phyloP scores from a whole-genome alignment of 2,888 invertebrate species.

The Argyresthia albistria region DNA sequence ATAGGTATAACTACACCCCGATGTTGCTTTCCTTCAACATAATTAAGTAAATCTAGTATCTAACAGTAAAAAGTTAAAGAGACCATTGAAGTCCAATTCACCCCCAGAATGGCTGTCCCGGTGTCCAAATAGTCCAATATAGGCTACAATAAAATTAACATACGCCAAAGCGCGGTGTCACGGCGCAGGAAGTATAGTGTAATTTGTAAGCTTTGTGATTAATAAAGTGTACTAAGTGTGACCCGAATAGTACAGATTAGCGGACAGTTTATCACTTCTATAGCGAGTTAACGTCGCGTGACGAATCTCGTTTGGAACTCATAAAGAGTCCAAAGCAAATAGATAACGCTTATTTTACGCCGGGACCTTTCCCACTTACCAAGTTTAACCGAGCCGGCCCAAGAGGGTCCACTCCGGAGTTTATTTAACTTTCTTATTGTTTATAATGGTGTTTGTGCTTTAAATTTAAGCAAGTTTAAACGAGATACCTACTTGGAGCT shows the following conservation, averaged over 20 bases:
- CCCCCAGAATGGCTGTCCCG: conserved; percentile 51
- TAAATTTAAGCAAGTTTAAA: conserved; percentile 14
- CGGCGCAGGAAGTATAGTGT: conserved; percentile 65
- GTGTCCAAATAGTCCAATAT: conserved; percentile 56
- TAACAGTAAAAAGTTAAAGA: too few relatives aligned
- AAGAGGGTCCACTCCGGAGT: conserved; percentile 50
- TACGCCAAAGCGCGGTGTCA: conserved; percentile 60
- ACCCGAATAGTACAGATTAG: conserved; percentile 72
- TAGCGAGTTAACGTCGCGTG: conserved; percentile 70
- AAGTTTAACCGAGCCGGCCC: conserved; percentile 42
- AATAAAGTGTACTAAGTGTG: conserved; percentile 72
- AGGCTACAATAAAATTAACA: conserved; percentile 66
- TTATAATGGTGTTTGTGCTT: conserved; percentile 60
- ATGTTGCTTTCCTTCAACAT: too few relatives aligned
- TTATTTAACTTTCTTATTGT: conserved; percentile 58
- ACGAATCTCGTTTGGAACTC: conserved; percentile 71
- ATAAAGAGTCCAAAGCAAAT: conserved; percentile 72
- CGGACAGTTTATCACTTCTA: conserved; percentile 71
- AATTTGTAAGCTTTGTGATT: conserved; percentile 73
- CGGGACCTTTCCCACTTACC: conserved; percentile 62
- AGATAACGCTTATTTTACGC: conserved; percentile 68
- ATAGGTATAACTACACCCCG: too few relatives aligned
- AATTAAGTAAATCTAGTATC: too few relatives aligned
- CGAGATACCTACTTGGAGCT: background rate
- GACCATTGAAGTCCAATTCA: conserved; percentile 19